phyloP scores from a whole-genome alignment of 2,113 vertebrate genomes.

The Salvelinus namaycush region DNA sequence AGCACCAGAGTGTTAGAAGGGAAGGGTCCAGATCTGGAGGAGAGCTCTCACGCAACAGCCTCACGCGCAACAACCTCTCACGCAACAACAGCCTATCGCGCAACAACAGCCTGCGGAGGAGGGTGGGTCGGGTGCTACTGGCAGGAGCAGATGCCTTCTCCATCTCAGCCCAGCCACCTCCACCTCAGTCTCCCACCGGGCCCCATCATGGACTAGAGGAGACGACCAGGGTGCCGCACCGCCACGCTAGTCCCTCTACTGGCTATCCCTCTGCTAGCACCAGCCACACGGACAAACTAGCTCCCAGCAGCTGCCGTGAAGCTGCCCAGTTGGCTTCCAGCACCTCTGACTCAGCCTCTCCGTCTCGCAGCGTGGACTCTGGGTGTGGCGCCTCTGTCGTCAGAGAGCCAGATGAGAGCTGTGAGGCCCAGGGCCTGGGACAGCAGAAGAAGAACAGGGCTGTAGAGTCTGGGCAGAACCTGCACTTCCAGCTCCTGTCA shows the following conservation, averaged over 20 bases:
- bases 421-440: background rate
- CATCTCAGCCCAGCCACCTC: background rate
- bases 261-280: background rate
- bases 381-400: background rate
- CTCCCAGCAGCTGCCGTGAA: background rate
- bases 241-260: no score
- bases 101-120: conserved; percentile 85
- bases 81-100: conserved; percentile 50
- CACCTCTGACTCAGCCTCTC: background rate
- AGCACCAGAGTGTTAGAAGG: conserved; percentile 61
- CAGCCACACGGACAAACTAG: background rate
- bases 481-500: conserved; percentile 1
- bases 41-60: conserved; percentile 65
- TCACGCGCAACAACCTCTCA: conserved; percentile 31
- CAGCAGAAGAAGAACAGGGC: background rate
- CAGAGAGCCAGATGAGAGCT: background rate
- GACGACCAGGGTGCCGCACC: background rate
- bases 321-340: background rate
- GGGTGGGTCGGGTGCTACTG: conserved; percentile 83
- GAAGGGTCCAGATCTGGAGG: conserved; percentile 68
- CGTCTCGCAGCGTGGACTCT: background rate
- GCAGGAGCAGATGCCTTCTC: conserved; percentile 57
- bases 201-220: conserved; percentile 8
- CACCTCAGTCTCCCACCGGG: conserved; percentile 5
- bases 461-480: conserved; percentile 6